phyloP scores from a whole-genome alignment of 2,888 invertebrate species.

The Agrilus cyanescens region DNA sequence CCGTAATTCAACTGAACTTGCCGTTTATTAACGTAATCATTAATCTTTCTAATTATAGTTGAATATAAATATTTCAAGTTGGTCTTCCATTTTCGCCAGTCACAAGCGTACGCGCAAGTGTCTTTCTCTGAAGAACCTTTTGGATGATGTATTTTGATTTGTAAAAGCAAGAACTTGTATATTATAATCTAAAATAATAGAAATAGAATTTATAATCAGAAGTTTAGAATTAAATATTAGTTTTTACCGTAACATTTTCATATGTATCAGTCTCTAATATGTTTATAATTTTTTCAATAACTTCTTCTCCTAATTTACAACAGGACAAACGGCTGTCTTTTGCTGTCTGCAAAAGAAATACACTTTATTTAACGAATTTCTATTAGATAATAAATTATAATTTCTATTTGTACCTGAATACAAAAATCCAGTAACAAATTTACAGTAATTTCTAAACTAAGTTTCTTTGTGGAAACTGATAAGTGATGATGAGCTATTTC shows the following conservation, averaged over 20 bases:
- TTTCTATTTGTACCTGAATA: conserved; percentile 7
- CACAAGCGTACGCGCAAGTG: conserved; percentile 30
- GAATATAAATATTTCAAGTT: conserved; percentile 32
- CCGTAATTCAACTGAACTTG: conserved; percentile 1
- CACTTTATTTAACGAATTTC: not conserved
- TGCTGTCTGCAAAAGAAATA: conserved; percentile 19
- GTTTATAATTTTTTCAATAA: conserved; percentile 19
- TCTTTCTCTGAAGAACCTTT: conserved; percentile 29
- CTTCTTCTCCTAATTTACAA: conserved; percentile 31
- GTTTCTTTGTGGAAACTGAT: conserved; percentile 13
- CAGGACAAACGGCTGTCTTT: conserved; percentile 29
- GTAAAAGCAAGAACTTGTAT: conserved; percentile 39
- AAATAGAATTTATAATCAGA: conserved; percentile 2
- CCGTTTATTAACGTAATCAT: not conserved
- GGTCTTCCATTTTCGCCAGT: conserved; percentile 35
- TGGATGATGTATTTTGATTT: conserved; percentile 42
- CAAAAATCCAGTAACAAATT: conserved; percentile 11
- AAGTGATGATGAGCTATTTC: conserved; percentile 21
- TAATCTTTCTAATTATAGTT: conserved; percentile 8
- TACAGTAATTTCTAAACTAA: conserved; percentile 18
- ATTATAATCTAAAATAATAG: conserved; percentile 28
- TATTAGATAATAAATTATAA: not conserved
- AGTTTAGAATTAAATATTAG: conserved; percentile 10
- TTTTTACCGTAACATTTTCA: conserved; percentile 22
- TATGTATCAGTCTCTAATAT: conserved; percentile 22